These are phyloP conservation scores for Alectura lathami DNA, from an alignment of 2,113 vertebrate species.

Conservation along the genomic window DNA sequence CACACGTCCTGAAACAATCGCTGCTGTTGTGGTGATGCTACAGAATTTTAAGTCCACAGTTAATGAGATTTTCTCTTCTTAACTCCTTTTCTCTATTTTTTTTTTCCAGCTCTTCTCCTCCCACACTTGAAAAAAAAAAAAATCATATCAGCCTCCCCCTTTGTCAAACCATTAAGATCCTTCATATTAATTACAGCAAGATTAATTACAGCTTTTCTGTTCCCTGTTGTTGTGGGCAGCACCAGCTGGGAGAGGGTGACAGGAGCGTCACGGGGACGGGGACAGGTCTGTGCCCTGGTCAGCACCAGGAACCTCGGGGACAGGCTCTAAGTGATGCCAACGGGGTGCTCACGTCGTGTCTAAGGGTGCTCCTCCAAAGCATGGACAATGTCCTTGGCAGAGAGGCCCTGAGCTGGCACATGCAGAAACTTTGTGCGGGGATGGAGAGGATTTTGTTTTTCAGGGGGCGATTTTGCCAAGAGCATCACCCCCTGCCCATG, in stretches of 20 bases:
- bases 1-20: background rate
- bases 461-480: background rate
- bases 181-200: background rate
- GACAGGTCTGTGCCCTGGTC: background rate
- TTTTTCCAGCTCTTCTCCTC: background rate
- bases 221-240: background rate
- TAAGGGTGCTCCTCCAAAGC: too few relatives aligned
- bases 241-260: background rate
- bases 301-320: background rate
- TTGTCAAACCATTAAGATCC: background rate
- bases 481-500: background rate
- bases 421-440: background rate
- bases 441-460: background rate
- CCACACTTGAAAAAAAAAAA: background rate
- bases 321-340: background rate
- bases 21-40: background rate
- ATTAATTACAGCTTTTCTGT: too few relatives aligned
- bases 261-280: rapidly evolving
- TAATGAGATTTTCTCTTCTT: background rate
- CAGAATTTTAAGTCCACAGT: background rate
- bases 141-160: background rate
- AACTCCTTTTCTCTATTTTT: background rate
- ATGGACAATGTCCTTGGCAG: background rate
- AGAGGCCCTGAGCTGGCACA: background rate
- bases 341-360: rapidly evolving